phyloP scores from a whole-genome alignment of 2,888 invertebrate genomes.

The Alloscopus bannaensis region DNA sequence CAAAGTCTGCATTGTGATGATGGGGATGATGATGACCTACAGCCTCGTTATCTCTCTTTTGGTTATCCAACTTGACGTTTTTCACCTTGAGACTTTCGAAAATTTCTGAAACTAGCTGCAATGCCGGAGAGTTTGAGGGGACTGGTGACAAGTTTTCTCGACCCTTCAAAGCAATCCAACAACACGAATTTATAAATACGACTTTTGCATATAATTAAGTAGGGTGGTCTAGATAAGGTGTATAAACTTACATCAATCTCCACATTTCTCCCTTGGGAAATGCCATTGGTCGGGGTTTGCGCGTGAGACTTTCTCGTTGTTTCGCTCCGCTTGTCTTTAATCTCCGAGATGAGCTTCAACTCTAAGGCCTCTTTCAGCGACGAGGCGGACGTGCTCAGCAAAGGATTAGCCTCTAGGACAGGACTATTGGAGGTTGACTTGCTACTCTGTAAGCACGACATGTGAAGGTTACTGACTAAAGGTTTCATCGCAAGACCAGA shows the following conservation, averaged over 20 bases:
- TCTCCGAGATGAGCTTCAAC: constrained; percentile 87
- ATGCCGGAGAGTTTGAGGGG: constrained; percentile 83
- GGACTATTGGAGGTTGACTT: constrained; percentile 71
- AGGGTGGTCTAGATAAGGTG: background rate
- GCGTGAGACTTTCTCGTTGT: constrained; percentile 15
- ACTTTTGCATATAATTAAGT: background rate
- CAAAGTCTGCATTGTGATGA: constrained; percentile 13
- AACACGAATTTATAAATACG: constrained; percentile 1
- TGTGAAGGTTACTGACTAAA: constrained; percentile 59
- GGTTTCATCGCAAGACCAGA: constrained; percentile 53
- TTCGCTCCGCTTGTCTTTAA: constrained; percentile 81
- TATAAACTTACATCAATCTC: constrained; percentile 32
- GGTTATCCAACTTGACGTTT: constrained; percentile 73
- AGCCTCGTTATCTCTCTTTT: constrained; percentile 39
- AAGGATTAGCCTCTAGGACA: constrained; percentile 71
- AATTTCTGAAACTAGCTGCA: constrained; percentile 88
- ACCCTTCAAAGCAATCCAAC: constrained; percentile 30
- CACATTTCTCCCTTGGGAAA: constrained; percentile 31
- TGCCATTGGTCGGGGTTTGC: constrained; percentile 44
- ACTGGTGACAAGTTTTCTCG: constrained; percentile 69
- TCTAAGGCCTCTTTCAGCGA: constrained; percentile 88
- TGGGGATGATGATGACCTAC: too few relatives aligned
- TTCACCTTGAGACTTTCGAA: constrained; percentile 89
- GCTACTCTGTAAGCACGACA: constrained; percentile 59
- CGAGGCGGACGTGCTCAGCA: constrained; percentile 61